Base-by-base conservation (phyloP, 1,140 invertebrate genomes). In the Ceratina calcarata region DNA sequence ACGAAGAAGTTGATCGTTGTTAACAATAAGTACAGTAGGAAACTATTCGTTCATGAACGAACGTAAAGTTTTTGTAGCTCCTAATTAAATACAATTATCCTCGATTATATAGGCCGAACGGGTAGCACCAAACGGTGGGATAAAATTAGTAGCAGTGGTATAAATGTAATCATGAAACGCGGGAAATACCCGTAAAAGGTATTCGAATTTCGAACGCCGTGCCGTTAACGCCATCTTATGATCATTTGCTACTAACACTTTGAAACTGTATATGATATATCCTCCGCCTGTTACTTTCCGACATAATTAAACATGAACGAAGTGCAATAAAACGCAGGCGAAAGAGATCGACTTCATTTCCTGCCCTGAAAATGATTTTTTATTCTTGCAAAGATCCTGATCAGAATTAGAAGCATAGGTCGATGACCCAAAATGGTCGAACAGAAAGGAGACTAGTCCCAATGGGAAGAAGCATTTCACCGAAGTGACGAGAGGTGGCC, bases 401-500 rank as follows among this genome's bases (percentile, higher is more conserved):
- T 1, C 27, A 32, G 27, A 32, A 32, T 32, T 32, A 32, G 37
- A 71, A 76, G 64, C 37, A 69, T 80, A 88, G 84, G 66, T 80
- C 20, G 80, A 32, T 32, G 27, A 32, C 27, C 27, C 27, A 32
- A 32, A 49, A 55, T 65, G 85, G 84, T 88, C 82, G 85, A 85
- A 83, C 83, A 86, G 76, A 53, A 51, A 69, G 61, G 70, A 45
- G 37, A 45, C 10, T 70, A 74, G 75, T 68, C 78, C 62, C 66
- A 67, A 4, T 12, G 8, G 13, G 58, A 8, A 16, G 70, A 78
- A 71, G 78, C 78, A 88, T 87, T 91, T 90, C 87, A 64, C 78
- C 62, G 49, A 60, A 37, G n/a, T 76, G 78, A 87, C 88, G 85
- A 88, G 88, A 92, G 91, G 92, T 91, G 90, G 86, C 90, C 83